Evolutionary conservation across 92 coral and sea anemone species (phyloP).

Genomic region (Siderastrea siderea): DNA sequence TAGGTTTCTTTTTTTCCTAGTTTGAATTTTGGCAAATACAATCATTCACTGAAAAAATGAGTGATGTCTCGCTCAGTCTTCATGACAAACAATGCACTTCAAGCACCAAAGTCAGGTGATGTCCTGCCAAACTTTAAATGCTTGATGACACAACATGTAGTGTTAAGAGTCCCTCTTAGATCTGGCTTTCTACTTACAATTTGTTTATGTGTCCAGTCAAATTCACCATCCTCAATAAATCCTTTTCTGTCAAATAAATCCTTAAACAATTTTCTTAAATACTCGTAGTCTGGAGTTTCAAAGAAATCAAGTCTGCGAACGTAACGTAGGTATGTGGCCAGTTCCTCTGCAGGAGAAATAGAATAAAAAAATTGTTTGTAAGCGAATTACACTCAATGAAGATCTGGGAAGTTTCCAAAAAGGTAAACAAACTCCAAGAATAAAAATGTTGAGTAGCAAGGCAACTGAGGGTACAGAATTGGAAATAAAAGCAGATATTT

Average conservation of each 20-base stretch:
- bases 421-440: background rate
- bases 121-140: too few species aligned
- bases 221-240: slow-evolving; percentile 95
- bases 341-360: slow-evolving; percentile 80
- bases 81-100: too few species aligned
- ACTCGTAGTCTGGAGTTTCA: slow-evolving; percentile 99
- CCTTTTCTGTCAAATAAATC: slow-evolving; percentile 95
- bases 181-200: slow-evolving; percentile 75
- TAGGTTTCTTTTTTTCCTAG: too few species aligned
- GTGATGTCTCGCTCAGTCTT: too few species aligned
- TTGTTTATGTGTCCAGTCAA: slow-evolving; percentile 99
- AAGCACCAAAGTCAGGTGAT: too few species aligned
- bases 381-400: background rate
- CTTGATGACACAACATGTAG: too few species aligned
- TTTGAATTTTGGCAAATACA: too few species aligned
- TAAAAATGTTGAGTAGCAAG: too few species aligned
- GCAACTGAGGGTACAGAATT: too few species aligned
- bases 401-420: background rate
- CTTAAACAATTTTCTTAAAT: slow-evolving; percentile 92
- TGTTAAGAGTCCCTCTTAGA: background rate
- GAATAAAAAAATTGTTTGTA: background rate
- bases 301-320: slow-evolving; percentile 99
- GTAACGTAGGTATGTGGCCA: slow-evolving; percentile 96
- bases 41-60: too few species aligned
- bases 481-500: too few species aligned